Percentiles rank a stretch among this genome's conserved stretches.
phyloP scores from a whole-genome alignment of 2,797 vertebrate species.

The Melopsittacus undulatus region DNA sequence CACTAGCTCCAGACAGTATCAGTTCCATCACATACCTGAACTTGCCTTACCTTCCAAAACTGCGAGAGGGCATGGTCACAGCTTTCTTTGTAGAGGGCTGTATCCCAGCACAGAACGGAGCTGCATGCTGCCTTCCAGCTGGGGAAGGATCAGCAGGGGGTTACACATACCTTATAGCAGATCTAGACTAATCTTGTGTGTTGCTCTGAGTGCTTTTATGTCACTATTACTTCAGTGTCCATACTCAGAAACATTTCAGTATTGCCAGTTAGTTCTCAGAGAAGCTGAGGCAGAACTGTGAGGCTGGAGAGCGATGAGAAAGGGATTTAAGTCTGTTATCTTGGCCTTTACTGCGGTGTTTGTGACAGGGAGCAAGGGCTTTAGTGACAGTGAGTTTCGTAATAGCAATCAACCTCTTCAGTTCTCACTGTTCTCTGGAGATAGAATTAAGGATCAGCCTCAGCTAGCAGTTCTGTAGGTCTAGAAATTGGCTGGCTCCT shows the following conservation, averaged over 20 bases:
- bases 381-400: neutral
- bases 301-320: neutral
- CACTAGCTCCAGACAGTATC: neutral
- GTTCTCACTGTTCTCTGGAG: neutral
- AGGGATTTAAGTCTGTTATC: neutral
- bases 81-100: neutral
- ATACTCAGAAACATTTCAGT: neutral
- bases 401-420: neutral
- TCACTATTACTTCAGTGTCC: neutral
- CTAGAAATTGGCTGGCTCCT: neutral
- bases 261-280: neutral
- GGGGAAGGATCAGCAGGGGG: neutral
- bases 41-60: neutral
- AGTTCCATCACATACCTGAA: neutral
- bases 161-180: rapidly evolving
- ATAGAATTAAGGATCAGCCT: neutral
- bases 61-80: rapidly evolving
- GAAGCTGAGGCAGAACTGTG: neutral
- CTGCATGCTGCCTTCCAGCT: neutral
- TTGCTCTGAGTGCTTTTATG: neutral
- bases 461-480: neutral
- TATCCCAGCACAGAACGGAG: rapidly evolving
- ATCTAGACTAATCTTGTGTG: neutral
- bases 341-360: rapidly evolving
- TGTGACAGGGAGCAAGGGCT: neutral